These are phyloP conservation scores for Diphyllodes magnificus DNA, from an alignment of 2,113 vertebrate genomes.

Conservation along the genomic window DNA sequence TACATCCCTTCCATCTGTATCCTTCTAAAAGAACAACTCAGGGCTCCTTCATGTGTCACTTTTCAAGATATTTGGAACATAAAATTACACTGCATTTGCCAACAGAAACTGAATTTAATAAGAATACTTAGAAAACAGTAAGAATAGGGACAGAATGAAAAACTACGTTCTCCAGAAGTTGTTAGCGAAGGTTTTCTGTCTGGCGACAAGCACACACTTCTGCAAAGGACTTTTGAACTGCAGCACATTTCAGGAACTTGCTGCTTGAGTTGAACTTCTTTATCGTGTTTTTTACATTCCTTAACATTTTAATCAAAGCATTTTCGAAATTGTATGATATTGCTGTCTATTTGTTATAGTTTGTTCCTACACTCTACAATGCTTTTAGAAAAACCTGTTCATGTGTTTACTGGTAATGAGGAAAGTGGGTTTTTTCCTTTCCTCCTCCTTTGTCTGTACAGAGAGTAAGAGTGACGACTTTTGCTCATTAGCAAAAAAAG, in stretches of 20 bases:
- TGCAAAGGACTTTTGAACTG: not conserved
- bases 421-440: not conserved
- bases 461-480: not conserved
- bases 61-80: not conserved
- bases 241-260: not conserved
- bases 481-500: constrained; percentile 47
- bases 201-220: not conserved
- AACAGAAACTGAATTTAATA: not conserved
- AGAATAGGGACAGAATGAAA: not conserved
- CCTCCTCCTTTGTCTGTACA: not conserved
- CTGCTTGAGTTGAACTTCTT: not conserved
- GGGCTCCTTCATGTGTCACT: not conserved
- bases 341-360: not conserved
- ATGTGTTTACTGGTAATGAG: not conserved
- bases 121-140: not conserved
- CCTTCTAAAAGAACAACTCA: not conserved
- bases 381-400: not conserved
- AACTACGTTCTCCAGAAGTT: not conserved
- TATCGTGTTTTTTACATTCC: not conserved
- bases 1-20: not conserved
- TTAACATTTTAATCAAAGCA: not conserved
- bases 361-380: not conserved
- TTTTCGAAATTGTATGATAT: not conserved
- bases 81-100: not conserved
- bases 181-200: not conserved